Conservation (phyloP, 1,140 invertebrate genomes). For the Apis laboriosa region DNA sequence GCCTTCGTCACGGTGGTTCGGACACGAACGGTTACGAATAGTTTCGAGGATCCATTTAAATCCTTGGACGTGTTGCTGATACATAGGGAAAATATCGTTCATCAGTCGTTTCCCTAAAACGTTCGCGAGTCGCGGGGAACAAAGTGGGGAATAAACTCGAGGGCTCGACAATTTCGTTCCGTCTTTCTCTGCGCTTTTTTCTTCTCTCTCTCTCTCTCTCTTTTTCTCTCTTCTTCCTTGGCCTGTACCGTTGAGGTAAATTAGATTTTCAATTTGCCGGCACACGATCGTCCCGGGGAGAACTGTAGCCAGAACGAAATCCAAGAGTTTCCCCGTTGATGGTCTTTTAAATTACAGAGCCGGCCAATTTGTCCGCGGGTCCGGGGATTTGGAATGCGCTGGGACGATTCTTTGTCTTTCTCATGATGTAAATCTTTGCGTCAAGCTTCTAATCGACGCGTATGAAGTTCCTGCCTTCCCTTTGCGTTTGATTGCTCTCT, state of each 20-base stretch:
- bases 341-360: slow-evolving; percentile 30
- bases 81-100: slow-evolving; percentile 55
- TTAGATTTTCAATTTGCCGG: slow-evolving; percentile 35
- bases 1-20: slow-evolving; percentile 50
- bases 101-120: neutral
- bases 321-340: slow-evolving; percentile 1
- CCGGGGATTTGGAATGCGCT: neutral
- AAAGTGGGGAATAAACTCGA: neutral
- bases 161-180: neutral
- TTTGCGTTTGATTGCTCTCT: neutral
- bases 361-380: slow-evolving; percentile 3
- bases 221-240: neutral
- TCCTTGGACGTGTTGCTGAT: slow-evolving; percentile 54
- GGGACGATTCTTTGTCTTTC: neutral
- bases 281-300: slow-evolving; percentile 11
- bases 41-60: slow-evolving; percentile 64
- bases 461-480: neutral
- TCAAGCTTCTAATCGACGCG: slow-evolving; percentile 1
- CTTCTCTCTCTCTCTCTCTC: neutral
- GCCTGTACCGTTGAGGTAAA: slow-evolving; percentile 2
- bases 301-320: slow-evolving; percentile 6
- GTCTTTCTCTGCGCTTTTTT: neutral
- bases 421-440: slow-evolving; percentile 1
- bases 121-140: neutral
- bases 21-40: slow-evolving; percentile 65